Percentiles rank a stretch among this genome's conserved stretches.
Conservation (phyloP, 2,888 invertebrate genomes). For the Folsomia candida region DNA sequence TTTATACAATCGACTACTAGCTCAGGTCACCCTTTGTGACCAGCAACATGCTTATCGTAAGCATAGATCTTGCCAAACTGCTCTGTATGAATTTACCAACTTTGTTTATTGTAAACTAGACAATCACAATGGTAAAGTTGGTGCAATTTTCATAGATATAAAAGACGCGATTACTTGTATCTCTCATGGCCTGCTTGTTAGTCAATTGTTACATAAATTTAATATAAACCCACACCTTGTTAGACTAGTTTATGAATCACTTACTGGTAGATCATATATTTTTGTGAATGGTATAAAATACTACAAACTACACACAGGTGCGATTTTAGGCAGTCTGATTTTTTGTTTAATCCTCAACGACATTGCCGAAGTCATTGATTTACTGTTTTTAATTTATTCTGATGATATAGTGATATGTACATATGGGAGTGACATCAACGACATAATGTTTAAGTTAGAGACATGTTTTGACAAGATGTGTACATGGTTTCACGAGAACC, state of each 20-base stretch:
- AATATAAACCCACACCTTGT: constrained; percentile 16
- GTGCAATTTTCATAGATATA: constrained; percentile 41
- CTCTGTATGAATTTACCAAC: constrained; percentile 29
- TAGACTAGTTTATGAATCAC: constrained; percentile 5
- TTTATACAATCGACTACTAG: constrained; percentile 19
- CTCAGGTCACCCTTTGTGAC: constrained; percentile 19
- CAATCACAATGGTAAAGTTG: constrained; percentile 9
- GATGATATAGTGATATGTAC: constrained; percentile 28
- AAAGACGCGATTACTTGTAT: constrained; percentile 50
- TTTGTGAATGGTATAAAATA: not conserved
- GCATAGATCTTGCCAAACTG: constrained; percentile 41
- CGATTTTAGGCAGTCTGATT: not conserved
- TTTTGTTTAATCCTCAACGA: constrained; percentile 1
- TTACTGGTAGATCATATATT: constrained; percentile 8
- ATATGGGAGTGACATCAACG: not conserved
- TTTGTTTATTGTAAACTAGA: constrained; percentile 37
- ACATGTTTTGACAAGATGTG: not conserved
- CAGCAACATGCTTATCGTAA: constrained; percentile 45
- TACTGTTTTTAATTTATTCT: constrained; percentile 21
- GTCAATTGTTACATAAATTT: constrained; percentile 31
- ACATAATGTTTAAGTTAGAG: not conserved
- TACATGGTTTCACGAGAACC: constrained; percentile 15
- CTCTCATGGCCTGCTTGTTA: constrained; percentile 32
- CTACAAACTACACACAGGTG: not conserved
- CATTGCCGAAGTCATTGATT: constrained; percentile 5